These are phyloP conservation scores for Lampris megalopsis DNA, from an alignment of 2,113 vertebrate species.

Conservation along the genomic window DNA sequence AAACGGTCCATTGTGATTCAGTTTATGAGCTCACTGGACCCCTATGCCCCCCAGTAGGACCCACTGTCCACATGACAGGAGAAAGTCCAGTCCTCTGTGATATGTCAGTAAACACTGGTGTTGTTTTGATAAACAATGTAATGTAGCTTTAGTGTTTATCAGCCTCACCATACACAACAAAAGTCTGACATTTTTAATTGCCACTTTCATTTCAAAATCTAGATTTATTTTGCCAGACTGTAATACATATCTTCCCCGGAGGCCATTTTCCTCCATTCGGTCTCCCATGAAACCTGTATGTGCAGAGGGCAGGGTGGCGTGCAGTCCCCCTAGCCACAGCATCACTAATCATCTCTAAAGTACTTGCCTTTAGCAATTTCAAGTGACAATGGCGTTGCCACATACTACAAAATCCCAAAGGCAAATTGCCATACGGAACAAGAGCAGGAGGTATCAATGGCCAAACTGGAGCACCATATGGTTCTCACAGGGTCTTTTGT, in stretches of 20 bases:
- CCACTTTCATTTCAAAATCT: slow-evolving; percentile 39
- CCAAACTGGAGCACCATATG: slow-evolving; percentile 78
- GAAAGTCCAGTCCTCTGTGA: slow-evolving; percentile 17
- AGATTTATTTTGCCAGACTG: slow-evolving; percentile 17
- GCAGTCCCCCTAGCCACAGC: slow-evolving; percentile 36
- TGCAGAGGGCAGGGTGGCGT: slow-evolving; percentile 59
- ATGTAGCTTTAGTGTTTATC: slow-evolving; percentile 34
- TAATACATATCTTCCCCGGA: slow-evolving; percentile 55
- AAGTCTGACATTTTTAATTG: not conserved
- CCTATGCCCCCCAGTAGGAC: slow-evolving; percentile 23
- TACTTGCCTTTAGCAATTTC: slow-evolving; percentile 65
- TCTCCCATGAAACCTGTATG: slow-evolving; percentile 47
- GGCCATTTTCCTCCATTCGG: slow-evolving; percentile 37
- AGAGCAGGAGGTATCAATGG: slow-evolving; percentile 59
- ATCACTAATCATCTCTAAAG: slow-evolving; percentile 68
- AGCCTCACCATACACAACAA: slow-evolving; percentile 13
- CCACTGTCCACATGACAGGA: slow-evolving; percentile 25
- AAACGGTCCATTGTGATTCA: slow-evolving; percentile 64
- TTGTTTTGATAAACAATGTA: slow-evolving; percentile 52
- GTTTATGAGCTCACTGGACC: slow-evolving; percentile 59
- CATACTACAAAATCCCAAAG: slow-evolving; percentile 57
- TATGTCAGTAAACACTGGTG: slow-evolving; percentile 35
- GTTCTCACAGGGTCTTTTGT: slow-evolving; percentile 63
- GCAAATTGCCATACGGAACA: slow-evolving; percentile 55
- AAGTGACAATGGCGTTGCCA: slow-evolving; percentile 55